These are phyloP conservation scores for Aphelenchoides bicaudatus DNA, from an alignment of 2,888 invertebrate genomes.

Conservation along the genomic window DNA sequence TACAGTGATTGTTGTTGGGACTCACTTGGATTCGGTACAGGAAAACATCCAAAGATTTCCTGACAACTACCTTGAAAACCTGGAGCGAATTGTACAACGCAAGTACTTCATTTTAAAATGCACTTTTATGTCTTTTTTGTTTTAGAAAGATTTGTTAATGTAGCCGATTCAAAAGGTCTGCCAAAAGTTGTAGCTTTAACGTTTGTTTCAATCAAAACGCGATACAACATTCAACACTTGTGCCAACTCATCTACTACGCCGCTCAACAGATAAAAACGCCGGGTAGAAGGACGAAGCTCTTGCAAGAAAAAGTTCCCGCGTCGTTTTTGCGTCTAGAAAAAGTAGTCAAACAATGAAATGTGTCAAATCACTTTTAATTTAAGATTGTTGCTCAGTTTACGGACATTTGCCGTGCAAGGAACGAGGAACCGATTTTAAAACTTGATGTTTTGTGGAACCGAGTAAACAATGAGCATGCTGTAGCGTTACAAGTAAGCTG, in stretches of 20 bases:
- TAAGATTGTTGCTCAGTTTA: conserved; percentile 59
- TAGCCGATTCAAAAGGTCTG: conserved; percentile 76
- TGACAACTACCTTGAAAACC: conserved; percentile 69
- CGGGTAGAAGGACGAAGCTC: conserved; percentile 83
- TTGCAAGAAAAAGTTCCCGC: conserved; percentile 91
- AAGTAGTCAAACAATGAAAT: too few species aligned
- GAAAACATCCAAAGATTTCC: conserved; percentile 65
- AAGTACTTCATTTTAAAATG: not conserved
- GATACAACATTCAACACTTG: conserved; percentile 81
- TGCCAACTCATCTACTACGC: conserved; percentile 83
- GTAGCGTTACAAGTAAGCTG: too few species aligned
- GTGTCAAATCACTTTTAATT: not conserved
- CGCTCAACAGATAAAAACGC: conserved; percentile 76
- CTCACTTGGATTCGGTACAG: conserved; percentile 76
- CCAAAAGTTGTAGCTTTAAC: conserved; percentile 87
- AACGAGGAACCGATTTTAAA: conserved; percentile 77
- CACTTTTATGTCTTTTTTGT: conserved; percentile 7
- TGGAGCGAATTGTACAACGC: conserved; percentile 76
- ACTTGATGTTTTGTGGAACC: conserved; percentile 71
- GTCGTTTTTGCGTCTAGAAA: conserved; percentile 87
- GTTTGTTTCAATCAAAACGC: conserved; percentile 82
- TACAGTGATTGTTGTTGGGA: conserved; percentile 90
- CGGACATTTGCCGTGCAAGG: conserved; percentile 69
- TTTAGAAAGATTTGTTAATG: conserved; percentile 73
- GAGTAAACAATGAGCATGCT: conserved; percentile 31